Evolutionary conservation across 2,797 vertebrate species (phyloP).

Genomic region (Eremophila alpestris): DNA sequence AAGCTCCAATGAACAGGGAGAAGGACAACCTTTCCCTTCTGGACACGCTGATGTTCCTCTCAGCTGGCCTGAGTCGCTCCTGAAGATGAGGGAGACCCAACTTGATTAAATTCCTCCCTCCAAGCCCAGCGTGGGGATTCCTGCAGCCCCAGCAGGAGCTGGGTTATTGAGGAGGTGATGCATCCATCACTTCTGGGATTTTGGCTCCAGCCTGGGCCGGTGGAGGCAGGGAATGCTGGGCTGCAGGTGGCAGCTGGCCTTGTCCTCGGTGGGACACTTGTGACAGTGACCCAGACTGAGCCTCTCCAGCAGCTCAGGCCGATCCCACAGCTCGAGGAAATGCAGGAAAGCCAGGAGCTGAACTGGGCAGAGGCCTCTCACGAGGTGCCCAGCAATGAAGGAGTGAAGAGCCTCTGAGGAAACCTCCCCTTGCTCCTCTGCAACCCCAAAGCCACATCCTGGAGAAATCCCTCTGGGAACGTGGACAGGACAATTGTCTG

Average conservation of each 20-base stretch:
- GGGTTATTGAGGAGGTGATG: background rate
- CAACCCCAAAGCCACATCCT: background rate
- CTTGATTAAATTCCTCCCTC: background rate
- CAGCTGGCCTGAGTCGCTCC: background rate
- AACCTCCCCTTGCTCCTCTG: background rate
- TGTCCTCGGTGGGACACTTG: background rate
- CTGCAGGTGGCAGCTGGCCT: background rate
- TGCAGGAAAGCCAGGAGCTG: accelerated
- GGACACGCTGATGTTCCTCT: accelerated
- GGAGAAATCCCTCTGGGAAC: accelerated
- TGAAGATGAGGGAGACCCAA: background rate
- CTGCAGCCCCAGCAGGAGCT: background rate
- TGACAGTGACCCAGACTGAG: background rate
- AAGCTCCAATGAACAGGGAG: background rate
- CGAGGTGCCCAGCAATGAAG: too few relatives aligned
- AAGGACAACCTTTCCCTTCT: background rate
- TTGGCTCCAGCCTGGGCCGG: background rate
- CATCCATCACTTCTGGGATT: background rate
- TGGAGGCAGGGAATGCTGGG: background rate
- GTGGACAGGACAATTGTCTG: background rate
- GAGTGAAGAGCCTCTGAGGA: background rate
- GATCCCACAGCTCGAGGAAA: background rate
- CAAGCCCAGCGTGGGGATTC: background rate
- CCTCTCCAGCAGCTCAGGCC: background rate
- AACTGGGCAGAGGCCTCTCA: background rate